These are phyloP conservation scores for Capreolus pygargus DNA, from an alignment of 2,113 vertebrate species.

Conservation along the genomic window DNA sequence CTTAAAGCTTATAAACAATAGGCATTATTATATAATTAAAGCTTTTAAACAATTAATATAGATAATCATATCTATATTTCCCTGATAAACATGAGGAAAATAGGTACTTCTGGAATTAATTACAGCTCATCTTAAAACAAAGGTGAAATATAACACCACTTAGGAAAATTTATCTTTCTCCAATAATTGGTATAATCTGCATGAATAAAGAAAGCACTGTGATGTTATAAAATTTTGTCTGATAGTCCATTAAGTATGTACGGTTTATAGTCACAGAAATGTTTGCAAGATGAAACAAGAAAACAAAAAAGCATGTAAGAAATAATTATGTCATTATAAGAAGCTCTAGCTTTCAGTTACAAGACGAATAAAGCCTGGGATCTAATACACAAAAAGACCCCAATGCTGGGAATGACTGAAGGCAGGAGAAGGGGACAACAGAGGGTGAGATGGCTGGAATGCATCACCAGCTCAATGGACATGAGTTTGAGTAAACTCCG, in stretches of 20 bases:
- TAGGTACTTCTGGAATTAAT: constrained; percentile 2
- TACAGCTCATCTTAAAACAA: not conserved
- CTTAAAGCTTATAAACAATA: not conserved
- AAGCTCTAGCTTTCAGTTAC: not conserved
- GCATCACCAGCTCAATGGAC: not conserved
- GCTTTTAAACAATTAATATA: not conserved
- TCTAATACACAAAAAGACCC: not conserved
- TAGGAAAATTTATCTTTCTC: not conserved
- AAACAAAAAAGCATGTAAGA: not conserved
- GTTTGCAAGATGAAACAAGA: not conserved
- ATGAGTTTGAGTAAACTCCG: not conserved
- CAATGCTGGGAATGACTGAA: not conserved
- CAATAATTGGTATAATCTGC: not conserved
- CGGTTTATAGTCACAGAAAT: not conserved
- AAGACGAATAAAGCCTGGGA: not conserved
- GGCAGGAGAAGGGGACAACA: not conserved
- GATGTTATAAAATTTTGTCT: not conserved
- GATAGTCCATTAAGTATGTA: not conserved
- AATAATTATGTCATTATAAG: not conserved
- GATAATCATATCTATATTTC: not conserved
- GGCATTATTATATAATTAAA: not conserved
- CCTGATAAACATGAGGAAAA: not conserved
- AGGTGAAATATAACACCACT: not conserved
- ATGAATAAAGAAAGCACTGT: not conserved
- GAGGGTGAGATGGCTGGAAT: not conserved